Evolutionary conservation across 2,797 vertebrate genomes (phyloP).

Genomic region (Paratrypauchen microcephalus): DNA sequence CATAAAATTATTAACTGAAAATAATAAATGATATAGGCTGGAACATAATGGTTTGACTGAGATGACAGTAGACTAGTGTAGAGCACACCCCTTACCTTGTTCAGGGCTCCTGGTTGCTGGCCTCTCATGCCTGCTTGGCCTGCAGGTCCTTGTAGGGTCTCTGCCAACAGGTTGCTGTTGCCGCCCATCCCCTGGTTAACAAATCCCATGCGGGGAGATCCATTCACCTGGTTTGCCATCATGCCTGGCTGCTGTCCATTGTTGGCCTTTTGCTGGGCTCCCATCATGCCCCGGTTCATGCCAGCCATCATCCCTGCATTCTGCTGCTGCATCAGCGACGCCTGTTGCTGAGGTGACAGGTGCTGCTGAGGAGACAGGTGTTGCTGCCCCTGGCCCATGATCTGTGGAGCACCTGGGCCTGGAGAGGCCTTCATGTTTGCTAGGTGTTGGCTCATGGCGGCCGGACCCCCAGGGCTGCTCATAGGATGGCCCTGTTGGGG

Average conservation of each 20-base stretch:
- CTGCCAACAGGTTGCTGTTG: constrained; percentile 87
- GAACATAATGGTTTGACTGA: background rate
- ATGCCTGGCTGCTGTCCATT: constrained; percentile 85
- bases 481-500: constrained; percentile 79
- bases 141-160: constrained; percentile 82
- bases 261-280: constrained; percentile 85
- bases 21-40: too few species aligned
- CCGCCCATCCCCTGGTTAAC: constrained; percentile 86
- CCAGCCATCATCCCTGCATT: constrained; percentile 85
- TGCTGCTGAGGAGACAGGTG: constrained; percentile 80
- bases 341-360: constrained; percentile 78
- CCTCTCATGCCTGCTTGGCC: constrained; percentile 86
- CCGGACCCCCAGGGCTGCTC: constrained; percentile 69
- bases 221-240: constrained; percentile 95
- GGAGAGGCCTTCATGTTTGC: constrained; percentile 93
- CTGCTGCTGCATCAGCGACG: constrained; percentile 77
- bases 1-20: background rate
- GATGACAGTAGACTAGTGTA: background rate
- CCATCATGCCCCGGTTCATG: constrained; percentile 91
- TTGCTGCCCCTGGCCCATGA: constrained; percentile 81
- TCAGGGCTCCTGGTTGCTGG: constrained; percentile 87
- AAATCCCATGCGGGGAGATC: constrained; percentile 91
- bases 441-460: constrained; percentile 81
- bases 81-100: constrained; percentile 74
- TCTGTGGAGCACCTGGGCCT: constrained; percentile 84